These are phyloP conservation scores for Eristalis arbustorum DNA, from an alignment of 2,888 invertebrate species.

Conservation along the genomic window DNA sequence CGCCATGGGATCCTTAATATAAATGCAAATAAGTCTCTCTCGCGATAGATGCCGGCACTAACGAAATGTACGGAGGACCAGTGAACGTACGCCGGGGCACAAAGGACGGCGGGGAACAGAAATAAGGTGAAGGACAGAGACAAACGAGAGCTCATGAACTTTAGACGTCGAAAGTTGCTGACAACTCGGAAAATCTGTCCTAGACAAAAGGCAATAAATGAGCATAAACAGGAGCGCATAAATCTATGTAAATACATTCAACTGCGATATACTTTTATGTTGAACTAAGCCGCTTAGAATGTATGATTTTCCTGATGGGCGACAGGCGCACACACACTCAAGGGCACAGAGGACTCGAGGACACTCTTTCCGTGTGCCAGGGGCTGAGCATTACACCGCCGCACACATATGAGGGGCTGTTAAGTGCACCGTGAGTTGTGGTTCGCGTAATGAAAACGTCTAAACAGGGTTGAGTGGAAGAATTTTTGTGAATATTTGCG, in stretches of 20 bases:
- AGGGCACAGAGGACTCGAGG: constrained; percentile 21
- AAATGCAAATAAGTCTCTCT: constrained; percentile 71
- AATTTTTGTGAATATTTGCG: background rate
- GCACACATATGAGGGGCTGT: background rate
- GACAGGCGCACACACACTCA: constrained; percentile 11
- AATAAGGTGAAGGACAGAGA: constrained; percentile 60
- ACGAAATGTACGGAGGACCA: background rate
- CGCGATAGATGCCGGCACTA: constrained; percentile 33
- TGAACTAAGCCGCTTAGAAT: constrained; percentile 55
- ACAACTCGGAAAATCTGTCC: constrained; percentile 57
- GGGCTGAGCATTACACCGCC: background rate
- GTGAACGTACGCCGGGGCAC: background rate
- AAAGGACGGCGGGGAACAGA: background rate
- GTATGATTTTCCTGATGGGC: constrained; percentile 23
- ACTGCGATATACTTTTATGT: constrained; percentile 44
- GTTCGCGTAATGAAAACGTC: background rate
- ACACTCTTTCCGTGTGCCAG: background rate
- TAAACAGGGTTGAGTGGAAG: background rate
- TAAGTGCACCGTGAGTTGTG: background rate
- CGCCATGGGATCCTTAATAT: constrained; percentile 69
- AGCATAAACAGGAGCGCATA: constrained; percentile 53
- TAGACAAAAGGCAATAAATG: constrained; percentile 67
- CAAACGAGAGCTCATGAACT: constrained; percentile 66
- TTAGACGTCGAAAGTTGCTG: constrained; percentile 62
- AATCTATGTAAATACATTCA: constrained; percentile 54